Evolutionary conservation across 2,797 vertebrate species (phyloP).

Genomic region (Gephyroberyx darwinii): DNA sequence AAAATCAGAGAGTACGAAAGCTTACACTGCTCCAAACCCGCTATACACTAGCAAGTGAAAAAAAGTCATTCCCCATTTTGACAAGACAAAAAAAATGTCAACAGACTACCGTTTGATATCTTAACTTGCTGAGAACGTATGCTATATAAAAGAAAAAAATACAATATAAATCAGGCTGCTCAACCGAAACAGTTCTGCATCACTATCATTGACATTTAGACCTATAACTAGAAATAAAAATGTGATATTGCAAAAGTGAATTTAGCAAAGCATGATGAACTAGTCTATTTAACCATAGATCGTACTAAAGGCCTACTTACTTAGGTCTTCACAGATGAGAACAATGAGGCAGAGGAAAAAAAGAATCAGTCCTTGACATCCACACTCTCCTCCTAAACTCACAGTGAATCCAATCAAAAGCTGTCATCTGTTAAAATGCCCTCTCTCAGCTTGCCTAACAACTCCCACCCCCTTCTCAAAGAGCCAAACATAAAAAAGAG

Average conservation of each 20-base stretch:
- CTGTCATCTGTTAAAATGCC: slow-evolving; percentile 78
- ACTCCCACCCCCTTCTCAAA: slow-evolving; percentile 76
- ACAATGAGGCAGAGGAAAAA: slow-evolving; percentile 20
- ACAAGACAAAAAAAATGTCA: slow-evolving; percentile 7
- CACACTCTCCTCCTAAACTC: slow-evolving; percentile 67
- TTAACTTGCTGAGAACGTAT: background rate
- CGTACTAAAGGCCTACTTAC: slow-evolving; percentile 69
- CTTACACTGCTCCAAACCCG: slow-evolving; percentile 32
- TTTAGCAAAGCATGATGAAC: slow-evolving; percentile 4
- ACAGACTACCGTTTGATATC: background rate
- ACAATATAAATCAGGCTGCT: background rate
- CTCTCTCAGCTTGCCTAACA: slow-evolving; percentile 69
- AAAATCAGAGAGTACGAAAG: slow-evolving; percentile 36
- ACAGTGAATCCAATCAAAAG: slow-evolving; percentile 68
- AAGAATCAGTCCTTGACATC: slow-evolving; percentile 50
- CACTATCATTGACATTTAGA: background rate
- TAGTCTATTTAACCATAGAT: slow-evolving; percentile 13
- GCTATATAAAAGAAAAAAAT: slow-evolving; percentile 1
- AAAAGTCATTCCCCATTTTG: slow-evolving; percentile 20
- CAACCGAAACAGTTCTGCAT: background rate
- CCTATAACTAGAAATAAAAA: background rate
- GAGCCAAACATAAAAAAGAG: slow-evolving; percentile 70
- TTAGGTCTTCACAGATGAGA: slow-evolving; percentile 61
- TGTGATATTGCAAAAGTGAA: slow-evolving; percentile 7
- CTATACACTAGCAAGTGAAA: slow-evolving; percentile 13